A percentile compares a stretch with the other conserved stretches of the same genome.
phyloP scores from a whole-genome alignment of 2,113 vertebrate species.

The Onychostoma macrolepis region DNA sequence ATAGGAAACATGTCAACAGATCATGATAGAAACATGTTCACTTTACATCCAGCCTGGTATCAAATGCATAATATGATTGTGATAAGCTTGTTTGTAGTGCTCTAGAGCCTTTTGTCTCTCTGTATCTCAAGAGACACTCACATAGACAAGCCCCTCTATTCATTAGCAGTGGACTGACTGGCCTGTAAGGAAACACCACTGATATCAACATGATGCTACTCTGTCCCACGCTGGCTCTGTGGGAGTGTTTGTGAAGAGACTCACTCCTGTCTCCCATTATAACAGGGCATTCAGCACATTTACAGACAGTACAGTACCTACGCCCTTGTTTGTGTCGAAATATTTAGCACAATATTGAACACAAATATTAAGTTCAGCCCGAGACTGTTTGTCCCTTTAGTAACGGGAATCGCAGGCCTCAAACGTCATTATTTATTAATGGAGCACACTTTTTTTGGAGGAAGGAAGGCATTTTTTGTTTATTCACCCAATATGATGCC shows the following conservation, averaged over 20 bases:
- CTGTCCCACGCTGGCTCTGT: neutral
- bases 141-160: slow-evolving; percentile 41
- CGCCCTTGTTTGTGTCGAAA: neutral
- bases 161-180: slow-evolving; percentile 39
- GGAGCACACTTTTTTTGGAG: neutral
- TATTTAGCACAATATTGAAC: neutral
- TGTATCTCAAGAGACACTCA: slow-evolving; percentile 21
- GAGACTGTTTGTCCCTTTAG: neutral
- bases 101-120: slow-evolving; percentile 28
- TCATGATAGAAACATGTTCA: neutral
- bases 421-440: slow-evolving; percentile 3
- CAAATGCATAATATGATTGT: neutral
- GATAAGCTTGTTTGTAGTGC: slow-evolving; percentile 12
- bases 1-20: neutral
- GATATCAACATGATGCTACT: slow-evolving; percentile 29
- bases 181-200: slow-evolving; percentile 46
- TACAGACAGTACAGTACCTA: neutral
- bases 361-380: neutral
- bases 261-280: neutral
- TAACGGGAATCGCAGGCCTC: neutral
- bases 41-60: neutral
- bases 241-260: neutral
- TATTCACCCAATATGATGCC: neutral
- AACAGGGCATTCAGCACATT: neutral
- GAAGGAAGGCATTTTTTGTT: neutral